A percentile compares a stretch with the other conserved stretches of the same genome.
Conservation (phyloP, 2,797 vertebrate genomes). For the Notamacropus eugenii region DNA sequence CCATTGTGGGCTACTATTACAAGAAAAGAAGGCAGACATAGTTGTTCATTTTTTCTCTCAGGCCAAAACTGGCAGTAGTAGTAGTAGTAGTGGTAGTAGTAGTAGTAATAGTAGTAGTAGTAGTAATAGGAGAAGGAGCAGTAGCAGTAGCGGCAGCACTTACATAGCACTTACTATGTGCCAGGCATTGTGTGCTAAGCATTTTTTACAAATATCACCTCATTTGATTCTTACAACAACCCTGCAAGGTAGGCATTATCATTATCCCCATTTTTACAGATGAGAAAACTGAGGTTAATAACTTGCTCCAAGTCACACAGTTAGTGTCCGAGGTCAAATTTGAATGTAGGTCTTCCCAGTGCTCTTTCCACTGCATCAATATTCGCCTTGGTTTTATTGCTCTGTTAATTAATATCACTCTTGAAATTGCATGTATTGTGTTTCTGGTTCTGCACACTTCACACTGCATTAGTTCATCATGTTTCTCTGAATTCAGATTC, state of each 20-base stretch:
- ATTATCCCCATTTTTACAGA: slow-evolving; percentile 33
- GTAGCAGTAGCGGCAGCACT: too few species aligned
- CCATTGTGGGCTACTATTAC: neutral
- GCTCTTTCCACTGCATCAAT: too few species aligned
- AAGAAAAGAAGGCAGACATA: neutral
- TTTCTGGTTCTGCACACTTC: slow-evolving; percentile 7
- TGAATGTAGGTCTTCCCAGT: neutral
- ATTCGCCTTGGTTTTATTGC: too few species aligned
- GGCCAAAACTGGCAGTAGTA: too few species aligned
- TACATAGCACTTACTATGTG: too few species aligned
- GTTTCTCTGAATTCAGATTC: too few species aligned
- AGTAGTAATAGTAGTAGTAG: too few species aligned
- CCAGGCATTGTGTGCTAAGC: neutral
- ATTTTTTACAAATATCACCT: slow-evolving; percentile 26
- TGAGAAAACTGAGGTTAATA: slow-evolving; percentile 39
- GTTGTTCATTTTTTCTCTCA: neutral
- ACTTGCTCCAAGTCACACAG: slow-evolving; percentile 11
- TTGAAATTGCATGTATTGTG: too few species aligned
- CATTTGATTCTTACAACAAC: slow-evolving; percentile 1
- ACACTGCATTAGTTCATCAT: neutral
- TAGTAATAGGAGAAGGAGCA: too few species aligned
- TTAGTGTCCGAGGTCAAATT: neutral
- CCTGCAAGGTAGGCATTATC: slow-evolving; percentile 29
- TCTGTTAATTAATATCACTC: too few species aligned
- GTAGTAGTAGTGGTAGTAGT: too few species aligned